Evolutionary conservation across 2,113 vertebrate genomes (phyloP), one percentile per base, ranked within the genome.

Genomic region (Poeciliopsis turrubarensis): DNA sequence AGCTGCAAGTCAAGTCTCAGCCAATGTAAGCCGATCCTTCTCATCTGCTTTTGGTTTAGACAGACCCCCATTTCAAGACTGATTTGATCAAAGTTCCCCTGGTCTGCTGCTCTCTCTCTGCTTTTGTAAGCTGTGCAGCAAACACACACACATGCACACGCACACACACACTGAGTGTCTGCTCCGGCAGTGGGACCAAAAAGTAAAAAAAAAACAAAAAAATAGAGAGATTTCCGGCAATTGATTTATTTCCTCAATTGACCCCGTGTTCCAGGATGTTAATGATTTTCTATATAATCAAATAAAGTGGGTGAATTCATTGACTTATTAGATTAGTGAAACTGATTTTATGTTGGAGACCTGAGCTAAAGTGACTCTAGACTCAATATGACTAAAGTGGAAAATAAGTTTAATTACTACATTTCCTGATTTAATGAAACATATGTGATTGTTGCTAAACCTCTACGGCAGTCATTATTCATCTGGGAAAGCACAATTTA

Each of bases 1-100:
- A 72, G 51, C 69, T 80, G 26, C 44, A 78, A 86, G 68, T 73
- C 57, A 79, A 66, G 82, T 88, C 73, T 85, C 79, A 69, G 80
- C 86, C 81, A 72, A 4, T 67, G 92, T 84, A 92, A 92, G 62
- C 37, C 63, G 83, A 91, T 87, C 80, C 75, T 13, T 27, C 51
- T 86, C 92, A 92, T 93, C 90, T 92, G 92, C 86, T 82, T 92
- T 44, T 84, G 82, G 51, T 92, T 92, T 87, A 81, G 77, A 82
- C 67, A 37, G 77, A 80, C 65, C 29, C 39, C 65, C 76, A 77
- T 82, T 89, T 89, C n/a, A 70, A 75, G 75, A 85, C 75, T 88
- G 86, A 92, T 91, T 77, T 83, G 80, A 91, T 88, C 84, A 85
- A 57, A 73, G 72, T 86, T 86, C 77, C 77, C 83, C 80, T 71